These are phyloP conservation scores for Noctilio leporinus DNA, from an alignment of 2,113 vertebrate genomes.

Conservation along the genomic window DNA sequence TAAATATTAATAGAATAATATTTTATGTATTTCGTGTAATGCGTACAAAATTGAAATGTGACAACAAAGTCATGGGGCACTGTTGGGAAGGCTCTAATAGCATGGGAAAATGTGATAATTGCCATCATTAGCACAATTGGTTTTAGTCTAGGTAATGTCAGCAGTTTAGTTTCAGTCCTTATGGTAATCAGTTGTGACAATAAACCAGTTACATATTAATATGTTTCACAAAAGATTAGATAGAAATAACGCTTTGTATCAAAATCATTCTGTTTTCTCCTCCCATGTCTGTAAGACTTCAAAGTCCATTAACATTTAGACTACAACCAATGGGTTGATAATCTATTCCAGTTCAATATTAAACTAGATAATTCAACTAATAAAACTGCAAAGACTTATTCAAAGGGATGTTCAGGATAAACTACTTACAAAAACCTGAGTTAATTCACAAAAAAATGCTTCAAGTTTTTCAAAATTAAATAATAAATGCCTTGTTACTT, in stretches of 20 bases:
- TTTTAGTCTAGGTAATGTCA: background rate
- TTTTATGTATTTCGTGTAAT: background rate
- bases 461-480: background rate
- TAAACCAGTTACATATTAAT: background rate
- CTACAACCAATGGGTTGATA: background rate
- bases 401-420: constrained; percentile 1
- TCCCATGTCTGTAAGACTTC: background rate
- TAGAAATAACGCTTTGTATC: background rate
- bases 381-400: background rate
- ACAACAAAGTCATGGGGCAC: background rate
- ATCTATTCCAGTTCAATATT: constrained; percentile 6
- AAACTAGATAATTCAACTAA: background rate
- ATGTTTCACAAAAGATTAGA: background rate
- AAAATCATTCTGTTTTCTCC: background rate
- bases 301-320: background rate
- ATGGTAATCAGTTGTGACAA: background rate
- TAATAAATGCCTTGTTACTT: background rate
- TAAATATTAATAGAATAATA: background rate
- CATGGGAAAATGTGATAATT: background rate
- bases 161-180: background rate
- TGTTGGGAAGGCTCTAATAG: background rate
- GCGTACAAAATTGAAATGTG: background rate
- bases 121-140: background rate
- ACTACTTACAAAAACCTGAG: background rate
- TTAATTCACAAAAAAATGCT: background rate